phyloP scores from a whole-genome alignment of 2,797 vertebrate genomes.

The Pagetopsis macropterus region DNA sequence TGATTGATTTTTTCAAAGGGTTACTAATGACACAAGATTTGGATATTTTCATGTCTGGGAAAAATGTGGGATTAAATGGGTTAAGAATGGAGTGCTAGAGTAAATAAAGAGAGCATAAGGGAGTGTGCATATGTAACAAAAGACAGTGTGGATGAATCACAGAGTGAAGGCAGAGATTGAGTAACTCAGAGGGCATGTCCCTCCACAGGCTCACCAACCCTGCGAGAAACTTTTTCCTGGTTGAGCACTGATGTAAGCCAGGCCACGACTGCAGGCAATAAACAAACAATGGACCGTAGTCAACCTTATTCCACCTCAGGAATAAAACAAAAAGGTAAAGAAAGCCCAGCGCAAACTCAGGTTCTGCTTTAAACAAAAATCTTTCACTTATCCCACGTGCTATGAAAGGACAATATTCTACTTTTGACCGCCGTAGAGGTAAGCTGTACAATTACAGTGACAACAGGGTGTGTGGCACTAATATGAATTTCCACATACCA shows the following conservation, averaged over 20 bases:
- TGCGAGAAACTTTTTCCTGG: constrained; percentile 49
- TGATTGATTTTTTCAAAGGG: no score
- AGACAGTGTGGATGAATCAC: constrained; percentile 60
- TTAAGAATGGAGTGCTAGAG: constrained; percentile 62
- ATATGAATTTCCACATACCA: background rate
- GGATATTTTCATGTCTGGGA: no score
- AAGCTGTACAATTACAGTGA: constrained; percentile 19
- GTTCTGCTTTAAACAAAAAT: background rate
- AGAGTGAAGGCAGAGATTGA: constrained; percentile 43
- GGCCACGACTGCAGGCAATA: constrained; percentile 32
- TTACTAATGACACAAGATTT: no score
- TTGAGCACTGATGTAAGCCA: constrained; percentile 42
- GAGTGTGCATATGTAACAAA: constrained; percentile 31
- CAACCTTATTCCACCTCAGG: constrained; percentile 20
- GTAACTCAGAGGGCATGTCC: constrained; percentile 70
- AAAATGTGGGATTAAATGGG: no score
- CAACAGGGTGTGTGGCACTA: constrained; percentile 19
- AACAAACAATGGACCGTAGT: constrained; percentile 32
- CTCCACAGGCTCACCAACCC: constrained; percentile 51
- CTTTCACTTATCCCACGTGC: background rate
- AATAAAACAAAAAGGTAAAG: constrained; percentile 12
- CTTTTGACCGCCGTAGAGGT: background rate
- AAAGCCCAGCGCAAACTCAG: constrained; percentile 2
- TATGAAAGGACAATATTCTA: constrained; percentile 16
- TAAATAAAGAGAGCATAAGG: constrained; percentile 81